Base-by-base conservation (phyloP, 2,888 invertebrate genomes). In the Erebia palarica region DNA sequence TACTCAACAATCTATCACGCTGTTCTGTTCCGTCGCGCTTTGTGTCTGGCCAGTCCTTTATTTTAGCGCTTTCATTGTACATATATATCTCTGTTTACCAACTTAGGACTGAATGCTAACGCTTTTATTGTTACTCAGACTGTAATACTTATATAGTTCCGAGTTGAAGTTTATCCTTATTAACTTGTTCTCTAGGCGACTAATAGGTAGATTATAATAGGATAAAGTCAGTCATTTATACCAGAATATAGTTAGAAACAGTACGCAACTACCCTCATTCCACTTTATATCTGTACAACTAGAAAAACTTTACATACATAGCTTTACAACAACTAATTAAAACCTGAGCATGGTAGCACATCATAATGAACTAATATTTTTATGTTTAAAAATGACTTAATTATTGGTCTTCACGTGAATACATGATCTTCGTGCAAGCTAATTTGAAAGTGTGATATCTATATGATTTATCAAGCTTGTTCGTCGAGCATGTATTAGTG, bases 31-130 rank as follows among this genome's bases (percentile, higher is more conserved):
- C 13, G 49, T 14, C 13, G 13, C 49, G 49, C 49, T 49, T 49
- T 49, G 14, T 49, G 49, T 49, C 5, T 49, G 49, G 14, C 49
- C 49, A 49, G 14, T 13, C 14, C 11, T 49, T 49, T 75, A 76
- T 70, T 73, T 75, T 63, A 73, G 70, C 73, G 71, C 75, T 78
- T 77, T 75, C 13, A 78, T 77, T 81, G 80, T 75, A 74, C 79
- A 75, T 77, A 75, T 71, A 68, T 65, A 73, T 71, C 47, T 69
- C 68, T 68, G 72, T 68, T 69, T 65, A 65, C 65, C 70, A 58
- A 61, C 75, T 77, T 72, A 77, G 75, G 73, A 74, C 74, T 74
- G 73, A 68, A 72, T 75, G 68, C 51, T 51, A 51, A 16, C 51
- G 49, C 51, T 51, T 18, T 16, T 47, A 64, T 27, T 64, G 51